Evolutionary conservation across 1,140 invertebrate genomes (phyloP), one percentile per base, ranked within the genome.

Genomic region (Drosophila kurseongensis): DNA sequence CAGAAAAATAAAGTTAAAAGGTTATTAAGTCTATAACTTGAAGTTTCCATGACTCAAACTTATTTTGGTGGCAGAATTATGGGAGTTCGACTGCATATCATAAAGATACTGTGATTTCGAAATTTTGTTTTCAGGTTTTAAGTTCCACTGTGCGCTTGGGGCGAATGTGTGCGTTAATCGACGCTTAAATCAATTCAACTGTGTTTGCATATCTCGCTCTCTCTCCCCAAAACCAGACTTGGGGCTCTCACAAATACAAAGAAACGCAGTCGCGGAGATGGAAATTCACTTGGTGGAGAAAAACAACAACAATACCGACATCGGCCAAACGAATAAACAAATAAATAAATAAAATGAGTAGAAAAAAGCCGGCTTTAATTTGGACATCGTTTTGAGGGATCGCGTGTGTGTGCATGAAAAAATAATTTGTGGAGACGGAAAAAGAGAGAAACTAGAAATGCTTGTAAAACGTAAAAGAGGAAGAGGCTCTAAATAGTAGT

Each of bases 121-220:
- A 14, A 32, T 50, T 51, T 9, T n/a, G 1, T 5, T 16, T 35
- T 35, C 16, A 5, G 14, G 4, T 7, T 14, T 9, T 14, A 16
- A 32, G 14, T 10, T 8, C 45, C 45, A 36, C 60, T 18, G 36
- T 65, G 16, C 29, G 10, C 4, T 68, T 27, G 55, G 8, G 29
- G 42, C 36, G 5, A 61, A 18, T 68, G 84, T 89, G 42, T 88
- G 79, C 58, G 69, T 88, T 88, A 82, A 86, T 86, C 82, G 75
- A 69, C 83, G 83, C 84, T 83, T 86, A 80, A 88, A 80, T 86
- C 75, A 83, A 88, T 83, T 88, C 76, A 69, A 77, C 52, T 82
- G 83, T 88, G 83, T 86, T 88, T 86, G 82, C 84, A 86, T 89
- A 88, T 72, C 61, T 40, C 57, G 40, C 51, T 35, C 44, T 45